Conservation (phyloP, 2,113 vertebrate genomes). For the Ellobius talpinus region DNA sequence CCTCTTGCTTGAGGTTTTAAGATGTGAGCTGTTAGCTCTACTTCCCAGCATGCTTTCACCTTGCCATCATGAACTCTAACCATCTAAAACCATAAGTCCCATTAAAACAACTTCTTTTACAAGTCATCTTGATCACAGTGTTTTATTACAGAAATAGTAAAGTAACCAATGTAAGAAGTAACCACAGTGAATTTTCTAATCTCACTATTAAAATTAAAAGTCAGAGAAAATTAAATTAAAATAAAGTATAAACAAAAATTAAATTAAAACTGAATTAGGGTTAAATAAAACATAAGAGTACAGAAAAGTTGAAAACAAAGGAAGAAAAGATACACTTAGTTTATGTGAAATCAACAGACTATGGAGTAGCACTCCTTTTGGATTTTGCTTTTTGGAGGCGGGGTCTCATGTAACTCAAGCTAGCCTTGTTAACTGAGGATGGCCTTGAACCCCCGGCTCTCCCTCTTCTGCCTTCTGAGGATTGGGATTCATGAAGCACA, state of each 20-base stretch:
- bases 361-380: background rate
- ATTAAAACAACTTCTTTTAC: background rate
- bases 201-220: conserved; percentile 25
- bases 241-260: conserved; percentile 27
- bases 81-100: background rate
- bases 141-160: background rate
- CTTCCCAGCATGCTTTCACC: background rate
- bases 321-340: conserved; percentile 35
- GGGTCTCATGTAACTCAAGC: background rate
- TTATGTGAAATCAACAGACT: conserved; percentile 25
- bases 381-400: background rate
- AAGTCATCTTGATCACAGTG: background rate
- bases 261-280: background rate
- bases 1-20: background rate
- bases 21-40: background rate
- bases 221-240: conserved; percentile 1
- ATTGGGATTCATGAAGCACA: background rate
- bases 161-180: background rate
- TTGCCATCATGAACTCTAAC: background rate
- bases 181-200: conserved; percentile 18
- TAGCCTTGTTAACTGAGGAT: background rate
- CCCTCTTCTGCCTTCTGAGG: background rate
- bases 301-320: conserved; percentile 44
- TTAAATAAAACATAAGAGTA: background rate
- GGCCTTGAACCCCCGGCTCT: background rate